phyloP scores from a whole-genome alignment of 2,888 invertebrate genomes.

The Melieria picta region DNA sequence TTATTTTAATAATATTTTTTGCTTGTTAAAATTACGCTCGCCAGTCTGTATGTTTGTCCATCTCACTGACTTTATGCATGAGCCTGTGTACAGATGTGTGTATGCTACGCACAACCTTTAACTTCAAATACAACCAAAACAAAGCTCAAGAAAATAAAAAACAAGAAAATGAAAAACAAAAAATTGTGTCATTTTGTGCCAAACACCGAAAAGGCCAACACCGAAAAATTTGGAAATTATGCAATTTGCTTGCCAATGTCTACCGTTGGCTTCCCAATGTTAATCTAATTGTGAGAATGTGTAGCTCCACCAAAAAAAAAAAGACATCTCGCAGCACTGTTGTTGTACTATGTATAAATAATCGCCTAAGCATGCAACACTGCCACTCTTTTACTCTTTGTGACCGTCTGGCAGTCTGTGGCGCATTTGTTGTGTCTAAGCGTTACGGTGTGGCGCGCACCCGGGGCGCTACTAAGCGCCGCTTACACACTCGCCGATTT shows the following conservation, averaged over 20 bases:
- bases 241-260: slow-evolving; percentile 7
- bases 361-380: no score
- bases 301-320: neutral
- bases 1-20: slow-evolving; percentile 1
- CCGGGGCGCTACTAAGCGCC: neutral
- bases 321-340: neutral
- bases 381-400: no score
- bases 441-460: neutral
- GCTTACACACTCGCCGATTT: slow-evolving; percentile 20
- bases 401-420: neutral
- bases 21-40: neutral
- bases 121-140: neutral
- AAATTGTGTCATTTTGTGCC: slow-evolving; percentile 4
- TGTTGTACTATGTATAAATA: no score
- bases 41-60: neutral
- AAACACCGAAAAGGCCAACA: no score
- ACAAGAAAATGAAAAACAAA: neutral
- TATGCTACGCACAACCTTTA: neutral
- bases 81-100: no score
- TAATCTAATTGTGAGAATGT: slow-evolving; percentile 15
- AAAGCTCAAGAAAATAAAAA: neutral
- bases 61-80: neutral
- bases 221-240: neutral
- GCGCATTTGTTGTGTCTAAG: neutral
- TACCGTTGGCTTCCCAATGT: neutral